phyloP scores from a whole-genome alignment of 2,113 vertebrate genomes.

The Castor canadensis region DNA sequence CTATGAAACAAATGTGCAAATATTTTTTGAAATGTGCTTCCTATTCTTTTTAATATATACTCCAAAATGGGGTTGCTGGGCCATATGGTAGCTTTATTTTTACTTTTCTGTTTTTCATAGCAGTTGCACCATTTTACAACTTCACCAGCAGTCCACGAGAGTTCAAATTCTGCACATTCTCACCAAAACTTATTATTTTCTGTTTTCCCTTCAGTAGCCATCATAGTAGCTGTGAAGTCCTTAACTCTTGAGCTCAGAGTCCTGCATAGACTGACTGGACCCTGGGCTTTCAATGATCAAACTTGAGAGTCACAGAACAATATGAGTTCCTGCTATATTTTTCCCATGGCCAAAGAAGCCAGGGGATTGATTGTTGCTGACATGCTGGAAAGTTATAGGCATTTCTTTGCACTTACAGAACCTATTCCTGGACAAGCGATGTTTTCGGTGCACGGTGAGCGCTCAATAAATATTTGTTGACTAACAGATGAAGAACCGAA shows the following conservation, averaged over 20 bases:
- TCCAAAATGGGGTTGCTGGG: background rate
- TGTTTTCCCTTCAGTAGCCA: background rate
- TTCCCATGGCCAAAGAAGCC: background rate
- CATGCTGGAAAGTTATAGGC: background rate
- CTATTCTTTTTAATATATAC: background rate
- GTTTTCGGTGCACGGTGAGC: background rate
- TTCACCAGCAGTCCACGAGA: background rate
- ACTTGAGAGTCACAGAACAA: fast-evolving
- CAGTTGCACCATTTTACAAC: background rate
- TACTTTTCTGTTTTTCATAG: background rate
- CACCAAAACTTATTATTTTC: background rate
- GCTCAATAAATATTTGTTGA: background rate
- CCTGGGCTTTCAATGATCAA: background rate
- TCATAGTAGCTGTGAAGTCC: background rate
- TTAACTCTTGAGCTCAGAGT: background rate
- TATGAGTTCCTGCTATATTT: background rate
- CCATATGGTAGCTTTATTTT: background rate
- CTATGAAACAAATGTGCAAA: background rate
- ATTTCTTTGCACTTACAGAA: background rate
- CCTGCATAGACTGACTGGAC: background rate
- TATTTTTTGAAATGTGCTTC: background rate
- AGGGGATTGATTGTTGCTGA: background rate
- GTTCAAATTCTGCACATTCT: background rate
- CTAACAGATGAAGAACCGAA: background rate
- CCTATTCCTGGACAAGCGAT: too few relatives aligned